Evolutionary conservation across 2,888 invertebrate species (phyloP), one percentile per base, ranked within the genome.

Genomic region (Venusia cambrica): DNA sequence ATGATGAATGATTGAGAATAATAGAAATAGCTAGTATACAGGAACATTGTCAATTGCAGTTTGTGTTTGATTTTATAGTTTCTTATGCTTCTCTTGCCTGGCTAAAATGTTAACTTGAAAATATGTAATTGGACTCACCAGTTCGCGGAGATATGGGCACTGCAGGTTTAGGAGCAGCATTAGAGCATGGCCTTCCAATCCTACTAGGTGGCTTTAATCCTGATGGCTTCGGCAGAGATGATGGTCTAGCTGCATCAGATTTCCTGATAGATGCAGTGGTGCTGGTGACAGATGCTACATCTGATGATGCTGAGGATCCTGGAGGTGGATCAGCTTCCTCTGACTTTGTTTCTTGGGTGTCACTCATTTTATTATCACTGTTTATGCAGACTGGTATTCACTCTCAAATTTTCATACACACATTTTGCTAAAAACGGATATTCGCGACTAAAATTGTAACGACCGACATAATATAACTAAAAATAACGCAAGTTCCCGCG

Each of bases 131-230:
- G n/a, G n/a, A 78, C 87, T 87, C 59, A 87, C 88, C 87, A 63
- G 67, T 66, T 77, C 87, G 78, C 8, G 90, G 90, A 38, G 90
- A 87, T 24, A 89, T 81, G 14, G 92, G 92, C 33, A 92, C 72
- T n/a, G 91, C 90, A 43, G 92, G 91, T 71, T 92, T 92, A 4
- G 91, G 91, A 42, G 89, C 83, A 40, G 89, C 80, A 34, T 89
- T 88, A 51, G 89, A 88, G 58, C 92, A 92, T 17, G 91, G 87
- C 49, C 92, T 78, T 38, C 92, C 92, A 61, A 93, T 92, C 75
- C 91, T 92, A 21, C 90, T 87, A 2, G 92, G 91, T 28, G 84
- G 91, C 56, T 90, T 90, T 47, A 92, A 69, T 35, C 91, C 91
- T 7, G 92, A 90, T 38, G 90, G 89, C 60, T 90, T 90, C 9